Conservation (phyloP, 2,888 invertebrate species). For the Cheilosia scutellata region DNA sequence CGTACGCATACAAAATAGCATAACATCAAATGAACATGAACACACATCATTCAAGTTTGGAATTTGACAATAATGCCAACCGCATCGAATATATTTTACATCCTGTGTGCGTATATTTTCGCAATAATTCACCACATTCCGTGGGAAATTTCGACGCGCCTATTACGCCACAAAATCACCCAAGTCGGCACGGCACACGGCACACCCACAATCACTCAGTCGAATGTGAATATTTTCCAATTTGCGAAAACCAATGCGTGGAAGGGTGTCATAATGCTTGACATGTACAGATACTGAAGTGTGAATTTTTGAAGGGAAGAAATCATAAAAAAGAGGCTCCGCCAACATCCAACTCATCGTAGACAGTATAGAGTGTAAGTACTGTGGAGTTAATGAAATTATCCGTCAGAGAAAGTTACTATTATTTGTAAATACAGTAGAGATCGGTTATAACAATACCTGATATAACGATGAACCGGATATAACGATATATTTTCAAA, state of each 20-base stretch:
- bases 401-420: no score
- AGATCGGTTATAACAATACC: no score
- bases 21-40: conserved; percentile 23
- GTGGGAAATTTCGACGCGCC: conserved; percentile 11
- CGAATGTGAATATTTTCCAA: conserved; percentile 5
- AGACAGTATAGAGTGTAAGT: no score
- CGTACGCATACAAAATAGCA: not conserved
- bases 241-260: conserved; percentile 15
- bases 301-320: no score
- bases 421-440: no score
- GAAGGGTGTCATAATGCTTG: not conserved
- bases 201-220: not conserved
- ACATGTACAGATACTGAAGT: no score
- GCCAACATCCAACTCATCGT: no score
- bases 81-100: not conserved
- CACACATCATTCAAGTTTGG: conserved; percentile 20
- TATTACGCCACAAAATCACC: not conserved
- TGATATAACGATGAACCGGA: no score
- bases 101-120: not conserved
- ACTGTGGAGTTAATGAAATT: no score
- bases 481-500: no score
- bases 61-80: conserved; percentile 37
- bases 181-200: not conserved
- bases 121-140: conserved; percentile 27
- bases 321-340: no score